Base-by-base conservation (phyloP, 2,797 vertebrate species). In the Sebastes ruberrimus region DNA sequence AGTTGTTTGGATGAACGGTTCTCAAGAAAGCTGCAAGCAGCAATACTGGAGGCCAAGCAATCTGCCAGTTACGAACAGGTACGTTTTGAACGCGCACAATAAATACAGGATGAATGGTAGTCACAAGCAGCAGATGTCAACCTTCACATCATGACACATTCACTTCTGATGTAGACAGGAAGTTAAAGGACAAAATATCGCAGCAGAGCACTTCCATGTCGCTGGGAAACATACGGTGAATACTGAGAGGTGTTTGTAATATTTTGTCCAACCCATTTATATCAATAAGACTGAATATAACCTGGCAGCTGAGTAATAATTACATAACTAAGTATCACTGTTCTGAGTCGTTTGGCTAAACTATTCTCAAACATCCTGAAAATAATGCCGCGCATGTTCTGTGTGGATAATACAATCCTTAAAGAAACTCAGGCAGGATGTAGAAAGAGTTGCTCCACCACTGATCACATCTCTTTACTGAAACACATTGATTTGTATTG, bases 401-500 rank as follows among this genome's bases (percentile, higher is more conserved):
- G 27, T 56, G 4, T 67, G 10, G 49, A 72, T 18, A 59, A 67
- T 32, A 60, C 1, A 53, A 35, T 59, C 23, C 60, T 78, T 70
- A 68, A 80, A 11, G 57, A 71, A 83, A 57, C 22, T 22, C 60
- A 59, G 18, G 14, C 32, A 66, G 42, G 53, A 65, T 42, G 63
- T 10, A 52, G 59, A 74, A 73, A 79, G 56, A 71, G 56, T 74
- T 75, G 23, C 71, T 78, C 52, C 56, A 23, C 70, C 65, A 20
- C 14, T 61, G 73, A 81, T 73, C 67, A 73, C 71, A 61, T 87
- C 53, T 76, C 74, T 71, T 71, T 71, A 75, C 81, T 69, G 88
- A 84, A 90, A 86, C 80, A 67, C 75, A 89, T 90, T 75, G 86
- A 90, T 83, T 77, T 85, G 83, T 76, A 73, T 88, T 88, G 84